These are phyloP conservation scores for Mythimna loreyi DNA, from an alignment of 2,888 invertebrate genomes.

Conservation along the genomic window DNA sequence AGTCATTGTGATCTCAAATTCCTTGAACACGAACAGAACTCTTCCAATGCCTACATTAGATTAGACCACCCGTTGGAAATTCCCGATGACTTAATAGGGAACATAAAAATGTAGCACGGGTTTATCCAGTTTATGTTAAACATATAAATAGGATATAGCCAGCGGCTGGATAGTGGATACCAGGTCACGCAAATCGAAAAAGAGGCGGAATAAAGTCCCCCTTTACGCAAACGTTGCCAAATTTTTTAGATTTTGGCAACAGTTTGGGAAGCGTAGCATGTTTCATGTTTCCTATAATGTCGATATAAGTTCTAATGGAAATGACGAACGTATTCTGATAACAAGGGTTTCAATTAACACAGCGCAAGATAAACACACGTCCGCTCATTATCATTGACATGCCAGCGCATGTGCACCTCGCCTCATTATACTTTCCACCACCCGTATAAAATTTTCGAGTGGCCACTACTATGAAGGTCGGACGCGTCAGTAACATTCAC, in stretches of 20 bases:
- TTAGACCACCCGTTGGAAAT: conserved; percentile 31
- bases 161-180: conserved; percentile 18
- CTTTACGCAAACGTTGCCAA: conserved; percentile 35
- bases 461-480: conserved; percentile 33
- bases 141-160: conserved; percentile 32
- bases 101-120: conserved; percentile 26
- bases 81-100: conserved; percentile 17
- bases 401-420: conserved; percentile 40
- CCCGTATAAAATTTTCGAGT: conserved; percentile 16
- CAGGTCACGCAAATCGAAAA: conserved; percentile 23
- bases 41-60: conserved; percentile 7
- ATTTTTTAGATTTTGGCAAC: conserved; percentile 40
- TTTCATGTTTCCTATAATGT: conserved; percentile 18
- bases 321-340: conserved; percentile 40
- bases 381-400: conserved; percentile 52
- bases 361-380: conserved; percentile 48
- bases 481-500: conserved; percentile 12
- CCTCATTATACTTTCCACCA: conserved; percentile 27
- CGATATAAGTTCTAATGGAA: conserved; percentile 26
- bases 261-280: conserved; percentile 5
- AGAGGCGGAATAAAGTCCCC: conserved; percentile 8
- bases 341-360: conserved; percentile 54
- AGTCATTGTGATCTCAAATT: conserved; percentile 22
- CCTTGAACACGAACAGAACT: conserved; percentile 22
- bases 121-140: conserved; percentile 37